A percentile compares a stretch with the other conserved stretches of the same genome.
These are phyloP conservation scores for Poeciliopsis prolifica DNA, from an alignment of 2,113 vertebrate species.

Conservation along the genomic window DNA sequence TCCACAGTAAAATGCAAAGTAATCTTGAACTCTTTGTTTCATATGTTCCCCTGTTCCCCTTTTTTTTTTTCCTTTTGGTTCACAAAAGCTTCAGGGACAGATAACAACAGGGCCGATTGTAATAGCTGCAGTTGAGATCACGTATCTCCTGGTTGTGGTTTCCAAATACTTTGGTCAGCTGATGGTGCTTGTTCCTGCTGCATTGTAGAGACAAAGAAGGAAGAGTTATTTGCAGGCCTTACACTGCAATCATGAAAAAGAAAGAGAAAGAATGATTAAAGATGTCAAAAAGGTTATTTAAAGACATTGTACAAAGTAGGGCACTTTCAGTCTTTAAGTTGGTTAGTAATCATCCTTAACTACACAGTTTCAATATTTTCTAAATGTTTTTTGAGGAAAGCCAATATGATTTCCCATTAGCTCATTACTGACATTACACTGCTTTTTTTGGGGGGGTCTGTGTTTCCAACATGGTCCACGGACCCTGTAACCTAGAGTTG, in stretches of 20 bases:
- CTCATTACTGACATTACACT: background rate
- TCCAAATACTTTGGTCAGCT: slow-evolving; percentile 39
- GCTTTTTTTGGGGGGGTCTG: background rate
- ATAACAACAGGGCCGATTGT: slow-evolving; percentile 46
- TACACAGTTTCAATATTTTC: background rate
- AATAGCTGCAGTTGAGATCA: slow-evolving; percentile 28
- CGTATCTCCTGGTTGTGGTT: slow-evolving; percentile 56
- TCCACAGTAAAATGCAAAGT: no score
- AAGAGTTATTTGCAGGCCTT: slow-evolving; percentile 3
- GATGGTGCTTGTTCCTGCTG: slow-evolving; percentile 23
- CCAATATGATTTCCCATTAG: no score
- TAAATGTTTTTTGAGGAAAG: background rate
- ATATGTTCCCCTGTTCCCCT: no score
- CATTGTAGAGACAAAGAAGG: slow-evolving; percentile 7
- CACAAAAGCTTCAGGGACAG: background rate
- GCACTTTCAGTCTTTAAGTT: background rate
- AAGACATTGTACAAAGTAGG: background rate
- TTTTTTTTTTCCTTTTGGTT: background rate
- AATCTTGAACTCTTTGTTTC: no score
- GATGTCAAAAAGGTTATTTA: background rate
- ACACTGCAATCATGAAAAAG: background rate
- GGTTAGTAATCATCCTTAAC: background rate
- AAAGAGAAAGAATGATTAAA: background rate
- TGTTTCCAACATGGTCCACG: background rate
- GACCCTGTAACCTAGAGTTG: background rate